Conservation (phyloP, 1,140 invertebrate species). For the Papilio glaucus region DNA sequence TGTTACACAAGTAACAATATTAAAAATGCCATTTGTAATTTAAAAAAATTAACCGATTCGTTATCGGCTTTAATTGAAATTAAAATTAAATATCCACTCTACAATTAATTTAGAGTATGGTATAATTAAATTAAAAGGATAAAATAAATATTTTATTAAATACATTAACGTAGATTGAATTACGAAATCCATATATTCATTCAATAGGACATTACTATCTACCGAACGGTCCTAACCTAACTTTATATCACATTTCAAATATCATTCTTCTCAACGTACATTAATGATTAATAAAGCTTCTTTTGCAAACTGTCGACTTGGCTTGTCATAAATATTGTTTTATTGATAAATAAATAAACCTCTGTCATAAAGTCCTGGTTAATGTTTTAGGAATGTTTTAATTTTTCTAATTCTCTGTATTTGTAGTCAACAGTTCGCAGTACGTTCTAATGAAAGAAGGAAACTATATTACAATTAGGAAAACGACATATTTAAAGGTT, state of each 20-base stretch:
- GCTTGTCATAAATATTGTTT: conserved; percentile 49
- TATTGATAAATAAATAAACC: background rate
- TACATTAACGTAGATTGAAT: conserved; percentile 53
- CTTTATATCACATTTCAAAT: conserved; percentile 80
- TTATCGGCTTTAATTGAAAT: conserved; percentile 50
- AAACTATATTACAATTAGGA: conserved; percentile 37
- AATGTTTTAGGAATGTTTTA: background rate
- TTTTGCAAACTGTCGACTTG: conserved; percentile 66
- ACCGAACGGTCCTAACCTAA: conserved; percentile 52
- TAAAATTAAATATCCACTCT: conserved; percentile 63
- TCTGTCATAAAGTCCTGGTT: background rate
- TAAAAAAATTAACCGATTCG: conserved; percentile 1
- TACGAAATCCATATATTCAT: conserved; percentile 49
- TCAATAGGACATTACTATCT: conserved; percentile 50
- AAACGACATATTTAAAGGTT: conserved; percentile 41
- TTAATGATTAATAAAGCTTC: conserved; percentile 67
- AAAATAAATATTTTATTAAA: conserved; percentile 71
- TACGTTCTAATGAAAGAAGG: conserved; percentile 47
- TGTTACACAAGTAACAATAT: conserved; percentile 11
- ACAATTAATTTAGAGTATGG: conserved; percentile 60
- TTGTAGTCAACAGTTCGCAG: conserved; percentile 58
- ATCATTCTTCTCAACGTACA: conserved; percentile 73
- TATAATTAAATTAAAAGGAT: conserved; percentile 58
- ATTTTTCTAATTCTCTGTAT: background rate
- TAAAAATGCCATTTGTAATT: conserved; percentile 14